Conservation (phyloP, 2,113 vertebrate species). For the Uria aalge region DNA sequence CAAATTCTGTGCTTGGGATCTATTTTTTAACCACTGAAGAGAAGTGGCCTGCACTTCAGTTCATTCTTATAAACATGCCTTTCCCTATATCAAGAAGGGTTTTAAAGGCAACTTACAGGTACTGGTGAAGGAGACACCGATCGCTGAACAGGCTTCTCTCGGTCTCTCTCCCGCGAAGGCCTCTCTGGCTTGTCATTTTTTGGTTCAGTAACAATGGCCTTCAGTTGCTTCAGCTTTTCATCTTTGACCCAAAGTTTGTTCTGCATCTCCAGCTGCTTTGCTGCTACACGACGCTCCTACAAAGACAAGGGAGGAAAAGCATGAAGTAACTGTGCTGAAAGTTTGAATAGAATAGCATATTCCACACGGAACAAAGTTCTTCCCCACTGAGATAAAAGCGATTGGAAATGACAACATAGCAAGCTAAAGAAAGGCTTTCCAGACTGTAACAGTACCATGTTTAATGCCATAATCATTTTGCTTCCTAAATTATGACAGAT, state of each 20-base stretch:
- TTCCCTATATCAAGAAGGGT: accelerated
- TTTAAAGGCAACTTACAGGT: conserved; percentile 75
- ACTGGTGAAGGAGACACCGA: conserved; percentile 81
- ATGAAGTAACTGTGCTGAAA: background rate
- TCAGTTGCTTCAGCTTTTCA: conserved; percentile 97
- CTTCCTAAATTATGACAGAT: background rate
- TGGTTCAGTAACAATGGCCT: conserved; percentile 91
- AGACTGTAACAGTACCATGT: no score
- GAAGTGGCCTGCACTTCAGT: background rate
- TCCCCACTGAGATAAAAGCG: background rate
- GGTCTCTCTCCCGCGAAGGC: conserved; percentile 83
- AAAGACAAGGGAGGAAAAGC: background rate
- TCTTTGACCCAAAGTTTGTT: conserved; percentile 99
- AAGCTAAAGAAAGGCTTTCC: background rate
- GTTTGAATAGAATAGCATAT: background rate
- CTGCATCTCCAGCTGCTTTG: conserved; percentile 96
- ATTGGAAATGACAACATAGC: background rate
- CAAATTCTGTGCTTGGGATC: background rate
- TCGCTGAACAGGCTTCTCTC: conserved; percentile 74
- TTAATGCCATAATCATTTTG: background rate
- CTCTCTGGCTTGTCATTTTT: conserved; percentile 79
- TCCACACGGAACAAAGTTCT: background rate
- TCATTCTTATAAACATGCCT: accelerated
- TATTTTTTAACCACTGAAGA: background rate
- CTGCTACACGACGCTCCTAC: conserved; percentile 91